These are phyloP conservation scores for Melinaea marsaeus DNA, from an alignment of 2,888 invertebrate species.

Conservation along the genomic window DNA sequence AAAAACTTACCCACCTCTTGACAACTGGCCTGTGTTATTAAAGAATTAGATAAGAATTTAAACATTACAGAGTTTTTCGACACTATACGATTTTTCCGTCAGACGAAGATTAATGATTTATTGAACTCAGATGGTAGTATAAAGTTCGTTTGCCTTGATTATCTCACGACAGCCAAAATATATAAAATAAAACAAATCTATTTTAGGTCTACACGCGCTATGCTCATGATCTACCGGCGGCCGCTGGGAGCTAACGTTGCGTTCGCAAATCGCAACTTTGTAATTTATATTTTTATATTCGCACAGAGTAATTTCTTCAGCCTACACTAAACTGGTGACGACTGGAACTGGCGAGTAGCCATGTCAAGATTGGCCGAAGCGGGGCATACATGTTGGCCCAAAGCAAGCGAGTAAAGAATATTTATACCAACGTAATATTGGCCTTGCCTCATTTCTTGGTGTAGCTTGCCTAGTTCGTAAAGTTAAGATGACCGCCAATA, in stretches of 20 bases:
- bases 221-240: constrained; percentile 68
- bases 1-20: constrained; percentile 87
- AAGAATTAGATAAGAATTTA: constrained; percentile 79
- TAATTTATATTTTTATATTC: constrained; percentile 19
- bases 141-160: constrained; percentile 63
- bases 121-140: constrained; percentile 47
- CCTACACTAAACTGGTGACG: neutral
- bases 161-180: constrained; percentile 53
- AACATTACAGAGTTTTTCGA: constrained; percentile 78
- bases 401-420: too few relatives aligned
- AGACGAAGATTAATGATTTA: constrained; percentile 47
- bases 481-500: too few relatives aligned
- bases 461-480: too few relatives aligned
- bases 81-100: constrained; percentile 51
- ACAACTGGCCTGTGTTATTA: constrained; percentile 82
- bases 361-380: too few relatives aligned
- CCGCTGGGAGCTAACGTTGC: constrained; percentile 53
- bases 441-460: too few relatives aligned
- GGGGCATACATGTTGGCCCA: too few relatives aligned
- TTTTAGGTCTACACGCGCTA: constrained; percentile 68
- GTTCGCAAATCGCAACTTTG: constrained; percentile 21
- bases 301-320: constrained; percentile 8
- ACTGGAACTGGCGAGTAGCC: too few relatives aligned
- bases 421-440: too few relatives aligned
- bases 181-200: constrained; percentile 71